A percentile compares a stretch with the other conserved stretches of the same genome.
Conservation (phyloP, 2,113 vertebrate genomes). For the Spea bombifrons region DNA sequence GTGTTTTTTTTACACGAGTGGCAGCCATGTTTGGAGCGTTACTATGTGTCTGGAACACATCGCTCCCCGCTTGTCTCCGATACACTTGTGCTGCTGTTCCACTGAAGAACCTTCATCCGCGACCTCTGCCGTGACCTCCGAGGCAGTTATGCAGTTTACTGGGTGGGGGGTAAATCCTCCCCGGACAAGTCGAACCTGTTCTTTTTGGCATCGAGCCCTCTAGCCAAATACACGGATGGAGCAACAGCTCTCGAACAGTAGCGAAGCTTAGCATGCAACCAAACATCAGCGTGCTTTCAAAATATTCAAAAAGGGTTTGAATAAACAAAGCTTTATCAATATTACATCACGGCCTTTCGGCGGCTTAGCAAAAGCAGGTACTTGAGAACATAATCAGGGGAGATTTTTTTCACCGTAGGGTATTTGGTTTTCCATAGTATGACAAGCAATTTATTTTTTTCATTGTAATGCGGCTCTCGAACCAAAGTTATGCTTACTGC, state of each 20-base stretch:
- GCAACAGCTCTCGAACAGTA: constrained; percentile 70
- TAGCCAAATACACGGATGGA: constrained; percentile 69
- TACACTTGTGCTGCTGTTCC: too few species aligned
- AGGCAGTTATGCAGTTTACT: constrained; percentile 75
- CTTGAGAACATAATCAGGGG: constrained; percentile 4
- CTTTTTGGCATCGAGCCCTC: constrained; percentile 74
- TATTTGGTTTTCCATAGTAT: constrained; percentile 33
- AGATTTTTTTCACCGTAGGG: constrained; percentile 6
- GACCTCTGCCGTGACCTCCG: constrained; percentile 76
- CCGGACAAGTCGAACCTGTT: constrained; percentile 83
- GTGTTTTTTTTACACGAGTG: too few species aligned
- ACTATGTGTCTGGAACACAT: too few species aligned
- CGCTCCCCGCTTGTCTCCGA: too few species aligned
- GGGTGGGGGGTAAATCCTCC: constrained; percentile 75
- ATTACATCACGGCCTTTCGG: constrained; percentile 55
- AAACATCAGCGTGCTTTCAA: constrained; percentile 63
- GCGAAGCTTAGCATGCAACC: constrained; percentile 59
- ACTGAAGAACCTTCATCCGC: constrained; percentile 33
- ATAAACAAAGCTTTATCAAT: constrained; percentile 60
- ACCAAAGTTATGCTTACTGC: not conserved
- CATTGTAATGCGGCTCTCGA: not conserved
- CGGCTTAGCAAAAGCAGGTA: constrained; percentile 47
- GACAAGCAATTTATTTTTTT: constrained; percentile 2
- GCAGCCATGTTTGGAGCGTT: too few species aligned
- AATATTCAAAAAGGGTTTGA: constrained; percentile 61